These are phyloP conservation scores for Dynastes hyllus DNA, from an alignment of 2,888 invertebrate genomes.

Conservation along the genomic window DNA sequence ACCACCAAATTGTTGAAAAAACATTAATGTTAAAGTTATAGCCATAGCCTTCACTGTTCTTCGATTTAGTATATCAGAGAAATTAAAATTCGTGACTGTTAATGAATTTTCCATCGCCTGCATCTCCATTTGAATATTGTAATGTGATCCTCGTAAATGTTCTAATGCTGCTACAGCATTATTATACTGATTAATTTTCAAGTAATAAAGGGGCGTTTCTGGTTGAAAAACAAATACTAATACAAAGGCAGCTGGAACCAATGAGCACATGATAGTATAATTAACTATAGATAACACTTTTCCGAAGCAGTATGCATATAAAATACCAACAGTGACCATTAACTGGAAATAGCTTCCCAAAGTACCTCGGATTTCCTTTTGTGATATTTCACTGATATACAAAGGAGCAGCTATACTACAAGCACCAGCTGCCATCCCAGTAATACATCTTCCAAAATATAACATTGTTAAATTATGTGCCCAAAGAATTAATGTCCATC, in stretches of 20 bases:
- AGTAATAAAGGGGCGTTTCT: slow-evolving; percentile 85
- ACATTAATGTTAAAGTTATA: slow-evolving; percentile 76
- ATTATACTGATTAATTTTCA: slow-evolving; percentile 77
- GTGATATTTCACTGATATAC: slow-evolving; percentile 90
- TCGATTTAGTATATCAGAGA: slow-evolving; percentile 57
- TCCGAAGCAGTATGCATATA: slow-evolving; percentile 82
- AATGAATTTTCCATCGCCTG: slow-evolving; percentile 73
- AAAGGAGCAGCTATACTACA: slow-evolving; percentile 89
- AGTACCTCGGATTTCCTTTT: slow-evolving; percentile 86
- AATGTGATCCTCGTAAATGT: slow-evolving; percentile 81
- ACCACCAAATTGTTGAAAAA: slow-evolving; percentile 90
- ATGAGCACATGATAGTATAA: slow-evolving; percentile 76
- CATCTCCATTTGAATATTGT: slow-evolving; percentile 79
- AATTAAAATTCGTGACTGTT: slow-evolving; percentile 33
- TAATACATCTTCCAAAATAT: slow-evolving; percentile 79
- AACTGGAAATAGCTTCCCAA: slow-evolving; percentile 92
- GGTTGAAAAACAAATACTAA: slow-evolving; percentile 86
- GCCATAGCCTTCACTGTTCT: slow-evolving; percentile 75
- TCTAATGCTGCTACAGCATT: slow-evolving; percentile 81
- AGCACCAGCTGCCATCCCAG: slow-evolving; percentile 85
- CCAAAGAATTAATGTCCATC: slow-evolving; percentile 84
- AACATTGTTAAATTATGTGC: slow-evolving; percentile 78
- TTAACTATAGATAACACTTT: slow-evolving; percentile 51
- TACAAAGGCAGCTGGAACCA: slow-evolving; percentile 81
- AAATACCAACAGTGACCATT: slow-evolving; percentile 88